Evolutionary conservation across 2,888 invertebrate genomes (phyloP).

Genomic region (Aleiodes testaceus): DNA sequence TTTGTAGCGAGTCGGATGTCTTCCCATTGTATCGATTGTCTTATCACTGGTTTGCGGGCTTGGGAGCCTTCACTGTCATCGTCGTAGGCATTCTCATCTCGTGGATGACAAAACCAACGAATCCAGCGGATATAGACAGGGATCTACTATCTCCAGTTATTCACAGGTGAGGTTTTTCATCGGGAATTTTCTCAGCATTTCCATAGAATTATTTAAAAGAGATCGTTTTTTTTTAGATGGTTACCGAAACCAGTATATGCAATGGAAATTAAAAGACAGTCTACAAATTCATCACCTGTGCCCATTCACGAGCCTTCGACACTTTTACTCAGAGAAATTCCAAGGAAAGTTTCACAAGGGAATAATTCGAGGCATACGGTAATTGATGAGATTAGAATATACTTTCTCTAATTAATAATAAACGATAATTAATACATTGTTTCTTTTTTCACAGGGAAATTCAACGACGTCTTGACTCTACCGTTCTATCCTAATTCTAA

Average conservation of each 20-base stretch:
- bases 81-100: constrained; percentile 81
- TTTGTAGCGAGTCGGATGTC: constrained; percentile 72
- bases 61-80: constrained; percentile 81
- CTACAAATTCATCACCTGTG: constrained; percentile 37
- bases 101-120: constrained; percentile 75
- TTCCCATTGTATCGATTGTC: constrained; percentile 86
- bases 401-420: background rate
- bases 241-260: constrained; percentile 57
- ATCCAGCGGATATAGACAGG: constrained; percentile 75
- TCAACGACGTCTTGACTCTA: too few relatives aligned
- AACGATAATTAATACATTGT: too few relatives aligned
- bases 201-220: background rate
- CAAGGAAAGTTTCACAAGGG: constrained; percentile 44
- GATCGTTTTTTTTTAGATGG: constrained; percentile 54
- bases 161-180: constrained; percentile 71
- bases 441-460: too few relatives aligned
- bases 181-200: too few relatives aligned
- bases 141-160: constrained; percentile 78
- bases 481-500: too few relatives aligned
- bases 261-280: constrained; percentile 38
- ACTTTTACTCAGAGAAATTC: constrained; percentile 45
- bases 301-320: constrained; percentile 33
- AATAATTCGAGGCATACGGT: constrained; percentile 2
- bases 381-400: constrained; percentile 32
- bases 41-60: constrained; percentile 87